phyloP scores from a whole-genome alignment of 2,797 vertebrate genomes.

The Sebastes hopkinsi region DNA sequence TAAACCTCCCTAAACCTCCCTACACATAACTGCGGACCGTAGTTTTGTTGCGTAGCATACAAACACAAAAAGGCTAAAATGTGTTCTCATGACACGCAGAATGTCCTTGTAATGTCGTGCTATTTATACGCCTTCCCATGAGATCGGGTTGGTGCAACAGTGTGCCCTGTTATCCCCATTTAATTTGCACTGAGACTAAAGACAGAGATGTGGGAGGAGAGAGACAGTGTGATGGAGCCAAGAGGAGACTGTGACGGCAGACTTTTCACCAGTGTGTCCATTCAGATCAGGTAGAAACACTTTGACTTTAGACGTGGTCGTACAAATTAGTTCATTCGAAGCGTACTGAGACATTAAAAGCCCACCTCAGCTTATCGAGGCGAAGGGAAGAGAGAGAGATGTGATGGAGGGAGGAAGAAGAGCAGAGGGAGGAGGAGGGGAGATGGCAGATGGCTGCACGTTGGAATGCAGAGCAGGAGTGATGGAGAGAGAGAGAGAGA shows the following conservation, averaged over 20 bases:
- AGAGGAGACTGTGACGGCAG: background rate
- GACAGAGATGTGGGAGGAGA: background rate
- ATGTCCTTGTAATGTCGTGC: too few species aligned
- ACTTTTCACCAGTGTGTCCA: background rate
- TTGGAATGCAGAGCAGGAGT: conserved; percentile 22
- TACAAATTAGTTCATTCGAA: background rate
- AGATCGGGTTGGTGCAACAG: too few species aligned
- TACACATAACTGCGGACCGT: too few species aligned
- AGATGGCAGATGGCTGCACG: conserved; percentile 46
- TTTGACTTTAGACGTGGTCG: accelerated
- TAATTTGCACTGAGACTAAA: background rate
- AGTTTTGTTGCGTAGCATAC: too few species aligned
- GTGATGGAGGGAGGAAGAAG: background rate
- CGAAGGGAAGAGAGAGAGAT: background rate
- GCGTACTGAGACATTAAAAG: background rate
- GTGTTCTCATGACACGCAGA: too few species aligned
- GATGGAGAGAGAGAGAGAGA: conserved; percentile 14
- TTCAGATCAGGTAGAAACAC: background rate
- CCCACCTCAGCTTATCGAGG: background rate
- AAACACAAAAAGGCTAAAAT: too few species aligned
- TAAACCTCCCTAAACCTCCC: too few species aligned
- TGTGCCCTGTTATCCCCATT: background rate
- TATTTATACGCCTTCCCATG: too few species aligned
- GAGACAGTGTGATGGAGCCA: background rate
- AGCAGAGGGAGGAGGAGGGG: conserved; percentile 1